phyloP scores from a whole-genome alignment of 2,888 invertebrate species.

The Lithophane leautieri region DNA sequence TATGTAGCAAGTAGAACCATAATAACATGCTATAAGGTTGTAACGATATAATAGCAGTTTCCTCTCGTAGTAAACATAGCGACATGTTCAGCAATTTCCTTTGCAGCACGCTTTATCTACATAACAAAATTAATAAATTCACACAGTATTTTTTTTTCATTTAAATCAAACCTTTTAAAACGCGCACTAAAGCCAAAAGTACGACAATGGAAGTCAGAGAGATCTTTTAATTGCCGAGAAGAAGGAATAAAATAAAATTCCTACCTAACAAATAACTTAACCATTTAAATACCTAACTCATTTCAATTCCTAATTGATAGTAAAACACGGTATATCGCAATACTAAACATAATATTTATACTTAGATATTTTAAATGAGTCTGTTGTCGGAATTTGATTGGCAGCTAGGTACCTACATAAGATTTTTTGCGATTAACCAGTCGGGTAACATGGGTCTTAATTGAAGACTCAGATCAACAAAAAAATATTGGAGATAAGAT shows the following conservation, averaged over 20 bases:
- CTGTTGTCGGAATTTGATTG: neutral
- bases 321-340: conserved; percentile 31
- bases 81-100: conserved; percentile 1
- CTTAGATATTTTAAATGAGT: too few species aligned
- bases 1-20: conserved; percentile 33
- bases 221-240: neutral
- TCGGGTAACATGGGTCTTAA: too few species aligned
- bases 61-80: neutral
- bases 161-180: neutral
- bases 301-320: conserved; percentile 21
- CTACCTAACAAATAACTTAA: neutral
- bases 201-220: neutral
- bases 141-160: too few species aligned
- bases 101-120: neutral
- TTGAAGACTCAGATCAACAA: neutral
- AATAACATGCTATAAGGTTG: conserved; percentile 19
- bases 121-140: neutral
- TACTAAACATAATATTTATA: conserved; percentile 35
- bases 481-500: too few species aligned
- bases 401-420: neutral
- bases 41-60: conserved; percentile 40
- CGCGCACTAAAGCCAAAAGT: neutral
- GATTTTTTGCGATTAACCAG: neutral
- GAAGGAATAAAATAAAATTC: neutral
- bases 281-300: too few species aligned